phyloP scores from a whole-genome alignment of 2,113 vertebrate genomes.

The Mustela nigripes region DNA sequence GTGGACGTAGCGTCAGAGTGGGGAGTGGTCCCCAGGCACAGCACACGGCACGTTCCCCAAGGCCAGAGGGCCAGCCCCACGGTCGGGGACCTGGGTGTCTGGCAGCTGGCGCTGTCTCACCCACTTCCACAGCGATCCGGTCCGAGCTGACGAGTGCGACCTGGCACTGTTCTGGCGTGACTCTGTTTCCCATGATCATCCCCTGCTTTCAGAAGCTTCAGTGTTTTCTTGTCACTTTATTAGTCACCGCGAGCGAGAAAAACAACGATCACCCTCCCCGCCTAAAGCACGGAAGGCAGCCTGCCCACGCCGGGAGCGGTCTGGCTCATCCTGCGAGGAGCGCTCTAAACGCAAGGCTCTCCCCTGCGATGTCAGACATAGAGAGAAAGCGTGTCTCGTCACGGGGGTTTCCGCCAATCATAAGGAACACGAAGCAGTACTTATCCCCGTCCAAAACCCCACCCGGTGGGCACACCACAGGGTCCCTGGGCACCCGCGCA shows the following conservation, averaged over 20 bases:
- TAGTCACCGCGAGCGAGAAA: constrained; percentile 56
- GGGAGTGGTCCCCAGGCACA: neutral
- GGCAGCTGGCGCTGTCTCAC: neutral
- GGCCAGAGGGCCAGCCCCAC: neutral
- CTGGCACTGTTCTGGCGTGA: neutral
- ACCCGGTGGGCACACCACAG: neutral
- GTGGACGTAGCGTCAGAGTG: neutral
- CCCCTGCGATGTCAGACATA: neutral
- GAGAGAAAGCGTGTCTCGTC: neutral
- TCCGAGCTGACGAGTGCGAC: constrained; percentile 40
- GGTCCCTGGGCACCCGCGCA: neutral
- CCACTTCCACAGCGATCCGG: constrained; percentile 32
- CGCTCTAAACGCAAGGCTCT: neutral
- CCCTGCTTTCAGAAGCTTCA: constrained; percentile 50
- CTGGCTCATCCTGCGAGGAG: neutral
- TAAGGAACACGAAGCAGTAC: neutral
- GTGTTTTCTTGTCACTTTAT: neutral
- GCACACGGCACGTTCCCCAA: fast-evolving
- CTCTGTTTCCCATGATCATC: constrained; percentile 3
- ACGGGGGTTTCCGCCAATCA: neutral
- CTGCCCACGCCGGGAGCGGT: neutral
- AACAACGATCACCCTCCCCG: constrained; percentile 21
- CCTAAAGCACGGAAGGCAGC: neutral
- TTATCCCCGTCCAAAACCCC: neutral
- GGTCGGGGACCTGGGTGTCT: neutral